Percentiles rank a stretch among this genome's conserved stretches.
Conservation (phyloP, 2,888 invertebrate genomes). For the Tipula unca region DNA sequence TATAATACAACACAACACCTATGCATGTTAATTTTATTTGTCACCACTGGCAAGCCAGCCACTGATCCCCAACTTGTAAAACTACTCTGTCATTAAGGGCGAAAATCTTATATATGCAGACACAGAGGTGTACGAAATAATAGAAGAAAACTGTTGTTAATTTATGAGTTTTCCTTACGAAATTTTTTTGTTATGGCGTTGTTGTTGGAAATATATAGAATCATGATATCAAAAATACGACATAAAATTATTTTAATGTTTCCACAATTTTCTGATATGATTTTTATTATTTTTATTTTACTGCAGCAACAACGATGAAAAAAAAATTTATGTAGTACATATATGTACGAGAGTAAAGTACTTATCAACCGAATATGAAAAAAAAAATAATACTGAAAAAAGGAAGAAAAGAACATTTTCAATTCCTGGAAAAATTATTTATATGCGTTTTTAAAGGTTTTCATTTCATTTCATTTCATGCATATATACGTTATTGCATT, state of each 20-base stretch:
- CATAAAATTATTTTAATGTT: not conserved
- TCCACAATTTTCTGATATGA: not conserved
- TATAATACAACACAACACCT: too few species aligned
- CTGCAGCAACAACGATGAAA: not conserved
- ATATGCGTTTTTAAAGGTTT: not conserved
- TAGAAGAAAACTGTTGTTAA: not conserved
- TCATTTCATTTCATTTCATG: not conserved
- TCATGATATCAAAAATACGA: not conserved
- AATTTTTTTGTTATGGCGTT: not conserved
- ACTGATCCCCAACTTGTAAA: too few species aligned
- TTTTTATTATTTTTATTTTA: not conserved
- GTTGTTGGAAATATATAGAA: not conserved
- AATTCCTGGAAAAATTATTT: not conserved
- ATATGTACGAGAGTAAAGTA: not conserved
- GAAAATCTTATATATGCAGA: too few species aligned
- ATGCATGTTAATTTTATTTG: too few species aligned
- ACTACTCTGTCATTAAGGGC: too few species aligned
- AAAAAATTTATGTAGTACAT: too few species aligned
- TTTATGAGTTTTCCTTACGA: not conserved
- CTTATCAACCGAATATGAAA: not conserved
- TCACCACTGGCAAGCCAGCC: too few species aligned
- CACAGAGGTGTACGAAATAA: not conserved
- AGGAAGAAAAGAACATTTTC: not conserved
- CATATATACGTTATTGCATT: conserved; percentile 1
- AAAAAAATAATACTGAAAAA: not conserved